Conservation (phyloP, 2,888 invertebrate species). For the Sinelater perroti region DNA sequence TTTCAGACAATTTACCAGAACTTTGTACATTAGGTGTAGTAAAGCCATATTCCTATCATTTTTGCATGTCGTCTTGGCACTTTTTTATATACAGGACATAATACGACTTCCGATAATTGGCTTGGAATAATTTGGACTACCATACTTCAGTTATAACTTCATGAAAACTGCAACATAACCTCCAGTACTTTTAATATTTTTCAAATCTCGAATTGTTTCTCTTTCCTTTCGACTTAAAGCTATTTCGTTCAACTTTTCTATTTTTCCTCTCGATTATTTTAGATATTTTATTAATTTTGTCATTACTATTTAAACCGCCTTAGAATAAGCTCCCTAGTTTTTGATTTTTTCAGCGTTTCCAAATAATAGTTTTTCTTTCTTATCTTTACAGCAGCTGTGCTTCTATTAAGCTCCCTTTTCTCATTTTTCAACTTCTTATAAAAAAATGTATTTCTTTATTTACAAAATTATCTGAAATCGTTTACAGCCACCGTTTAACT, state of each 20-base stretch:
- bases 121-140: neutral
- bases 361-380: neutral
- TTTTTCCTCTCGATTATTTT: neutral
- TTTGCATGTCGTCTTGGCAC: neutral
- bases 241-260: neutral
- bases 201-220: neutral
- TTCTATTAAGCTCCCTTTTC: neutral
- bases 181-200: neutral
- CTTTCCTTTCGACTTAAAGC: neutral
- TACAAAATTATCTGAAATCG: conserved; percentile 1
- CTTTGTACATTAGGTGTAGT: neutral
- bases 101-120: neutral
- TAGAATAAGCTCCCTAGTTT: neutral
- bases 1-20: neutral
- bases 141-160: neutral
- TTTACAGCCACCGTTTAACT: neutral
- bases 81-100: neutral
- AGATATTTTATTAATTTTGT: neutral
- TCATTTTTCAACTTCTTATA: neutral
- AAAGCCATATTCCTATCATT: neutral
- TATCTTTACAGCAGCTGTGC: neutral
- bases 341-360: neutral
- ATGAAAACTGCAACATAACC: neutral
- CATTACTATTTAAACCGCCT: neutral
- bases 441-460: neutral